Percentiles rank a stretch among this genome's conserved stretches.
phyloP scores from a whole-genome alignment of 2,888 invertebrate species.

The Heliconius charithonia region DNA sequence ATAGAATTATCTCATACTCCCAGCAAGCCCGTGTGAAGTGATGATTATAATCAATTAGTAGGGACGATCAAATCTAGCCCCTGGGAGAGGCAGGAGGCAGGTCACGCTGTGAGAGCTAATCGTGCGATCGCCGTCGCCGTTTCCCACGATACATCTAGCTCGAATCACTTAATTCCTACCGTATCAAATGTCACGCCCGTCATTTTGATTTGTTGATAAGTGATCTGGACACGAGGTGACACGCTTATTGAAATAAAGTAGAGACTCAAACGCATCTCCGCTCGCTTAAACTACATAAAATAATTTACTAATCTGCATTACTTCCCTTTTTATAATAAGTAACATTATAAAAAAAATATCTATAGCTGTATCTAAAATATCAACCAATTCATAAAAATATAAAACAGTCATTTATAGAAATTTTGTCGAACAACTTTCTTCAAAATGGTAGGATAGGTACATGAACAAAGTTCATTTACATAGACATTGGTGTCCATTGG shows the following conservation, averaged over 20 bases:
- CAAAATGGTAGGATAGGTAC: too few species aligned
- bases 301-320: too few species aligned
- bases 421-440: too few species aligned
- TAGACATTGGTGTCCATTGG: too few species aligned
- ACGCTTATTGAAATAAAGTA: background rate
- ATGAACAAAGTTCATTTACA: too few species aligned
- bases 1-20: background rate
- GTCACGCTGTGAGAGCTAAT: conserved; percentile 64
- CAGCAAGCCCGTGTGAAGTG: conserved; percentile 43
- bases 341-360: too few species aligned
- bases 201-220: conserved; percentile 50
- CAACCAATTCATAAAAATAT: too few species aligned
- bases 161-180: conserved; percentile 51
- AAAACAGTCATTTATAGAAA: too few species aligned
- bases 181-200: conserved; percentile 72
- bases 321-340: too few species aligned
- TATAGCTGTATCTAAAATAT: too few species aligned
- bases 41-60: conserved; percentile 63
- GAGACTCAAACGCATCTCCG: background rate
- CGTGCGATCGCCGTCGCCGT: conserved; percentile 53
- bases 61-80: conserved; percentile 59
- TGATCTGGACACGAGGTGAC: conserved; percentile 17
- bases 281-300: background rate
- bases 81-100: conserved; percentile 58
- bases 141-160: conserved; percentile 64